Evolutionary conservation across 2,113 vertebrate species (phyloP), one percentile per base, ranked within the genome.

Genomic region (Platichthys stellatus): DNA sequence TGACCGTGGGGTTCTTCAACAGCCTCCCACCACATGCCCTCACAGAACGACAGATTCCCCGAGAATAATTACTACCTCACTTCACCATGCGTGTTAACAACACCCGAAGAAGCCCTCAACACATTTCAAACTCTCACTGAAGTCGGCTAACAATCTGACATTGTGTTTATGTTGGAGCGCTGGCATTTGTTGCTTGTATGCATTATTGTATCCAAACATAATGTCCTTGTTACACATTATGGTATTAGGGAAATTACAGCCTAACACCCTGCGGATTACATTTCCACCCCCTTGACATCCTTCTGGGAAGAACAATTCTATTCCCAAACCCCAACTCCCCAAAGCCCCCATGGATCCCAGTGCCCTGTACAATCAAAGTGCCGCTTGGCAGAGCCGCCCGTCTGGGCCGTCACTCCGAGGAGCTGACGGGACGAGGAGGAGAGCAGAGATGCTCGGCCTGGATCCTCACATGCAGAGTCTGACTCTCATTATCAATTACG

Each of bases 401-500:
- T 90, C 86, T 82, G 76, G 63, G 56, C 84, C 78, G 69, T 83
- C 81, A 83, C 35, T 64, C 68, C 18, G 10, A 69, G 58, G 31
- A 64, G 72, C 38, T 68, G 66, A 76, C 4, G 18, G 40, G 80
- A 77, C 10, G n/a, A 38, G 64, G 64, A 24, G 64, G 71, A 74
- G 80, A 63, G 70, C 75, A 61, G 64, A 81, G 78, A 75, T 54
- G 74, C 83, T 78, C 60, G 8, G 17, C 60, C 64, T 70, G 72
- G 60, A 82, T 75, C 78, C 83, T 85, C 83, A 77, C 90, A 90
- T 78, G 79, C 85, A 63, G 64, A 78, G 88, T 86, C 90, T 93
- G 92, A 93, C 89, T 93, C 90, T 93, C 92, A 94, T 95, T 94
- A 94, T 92, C 92, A 94, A 93, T 94, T 94, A 93, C 38, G 78